Conservation (phyloP, 2,888 invertebrate genomes). For the Brachyopa scutellaris region DNA sequence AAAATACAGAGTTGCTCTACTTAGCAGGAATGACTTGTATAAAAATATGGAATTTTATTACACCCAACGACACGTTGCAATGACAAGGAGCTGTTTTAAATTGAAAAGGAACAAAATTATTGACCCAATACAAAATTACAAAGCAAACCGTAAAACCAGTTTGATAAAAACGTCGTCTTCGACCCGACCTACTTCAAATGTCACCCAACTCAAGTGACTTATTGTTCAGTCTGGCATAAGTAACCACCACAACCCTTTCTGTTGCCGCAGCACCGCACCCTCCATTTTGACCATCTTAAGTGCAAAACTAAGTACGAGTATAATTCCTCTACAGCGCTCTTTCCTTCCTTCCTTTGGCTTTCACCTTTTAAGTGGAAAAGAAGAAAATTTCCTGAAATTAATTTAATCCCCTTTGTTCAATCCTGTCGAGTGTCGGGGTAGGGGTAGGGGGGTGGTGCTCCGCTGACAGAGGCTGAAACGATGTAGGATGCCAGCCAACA, state of each 20-base stretch:
- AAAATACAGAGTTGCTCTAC: too few relatives aligned
- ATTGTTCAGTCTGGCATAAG: slow-evolving; percentile 50
- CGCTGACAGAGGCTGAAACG: not conserved
- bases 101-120: slow-evolving; percentile 23
- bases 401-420: slow-evolving; percentile 45
- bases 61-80: slow-evolving; percentile 39
- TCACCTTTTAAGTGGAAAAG: slow-evolving; percentile 48
- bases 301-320: slow-evolving; percentile 58
- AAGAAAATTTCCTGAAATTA: slow-evolving; percentile 68
- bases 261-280: not conserved
- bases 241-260: slow-evolving; percentile 16
- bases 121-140: slow-evolving; percentile 48
- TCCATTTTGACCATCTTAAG: slow-evolving; percentile 44
- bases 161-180: not conserved
- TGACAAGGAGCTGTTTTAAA: slow-evolving; percentile 39
- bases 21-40: too few relatives aligned
- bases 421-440: not conserved
- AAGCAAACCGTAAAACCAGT: slow-evolving; percentile 44
- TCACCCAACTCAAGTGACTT: slow-evolving; percentile 52
- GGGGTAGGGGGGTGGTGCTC: too few relatives aligned
- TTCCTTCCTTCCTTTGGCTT: slow-evolving; percentile 41
- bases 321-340: slow-evolving; percentile 23
- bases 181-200: slow-evolving; percentile 34
- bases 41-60: too few relatives aligned
- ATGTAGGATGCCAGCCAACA: slow-evolving; percentile 34